A percentile compares a stretch with the other conserved stretches of the same genome.
Evolutionary conservation across 2,797 vertebrate genomes (phyloP).

Genomic region (Eospalax fontanierii): DNA sequence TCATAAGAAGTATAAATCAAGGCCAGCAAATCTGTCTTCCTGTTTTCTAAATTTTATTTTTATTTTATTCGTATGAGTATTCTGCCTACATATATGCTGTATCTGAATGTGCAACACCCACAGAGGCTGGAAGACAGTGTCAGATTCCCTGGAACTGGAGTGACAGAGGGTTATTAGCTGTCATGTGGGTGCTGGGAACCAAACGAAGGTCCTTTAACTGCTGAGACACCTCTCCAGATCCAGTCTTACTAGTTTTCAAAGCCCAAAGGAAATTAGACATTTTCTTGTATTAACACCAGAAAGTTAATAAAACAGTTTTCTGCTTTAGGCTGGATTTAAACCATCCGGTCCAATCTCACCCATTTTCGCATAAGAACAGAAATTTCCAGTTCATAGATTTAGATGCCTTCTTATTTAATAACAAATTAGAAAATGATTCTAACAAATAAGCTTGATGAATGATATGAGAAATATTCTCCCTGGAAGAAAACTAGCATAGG

Average conservation of each 20-base stretch:
- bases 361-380: constrained; percentile 1
- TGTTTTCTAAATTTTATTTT: constrained; percentile 16
- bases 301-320: constrained; percentile 61
- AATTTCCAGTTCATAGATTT: neutral
- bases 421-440: constrained; percentile 53
- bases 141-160: too few relatives aligned
- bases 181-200: too few relatives aligned
- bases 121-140: too few relatives aligned
- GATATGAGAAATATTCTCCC: neutral
- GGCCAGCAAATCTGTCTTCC: neutral
- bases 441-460: neutral
- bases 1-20: constrained; percentile 21
- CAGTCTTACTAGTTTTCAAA: constrained; percentile 24
- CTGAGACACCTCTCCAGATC: too few relatives aligned
- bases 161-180: too few relatives aligned
- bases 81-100: too few relatives aligned
- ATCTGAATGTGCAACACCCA: too few relatives aligned
- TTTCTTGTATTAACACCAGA: constrained; percentile 1
- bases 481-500: neutral
- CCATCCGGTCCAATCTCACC: neutral
- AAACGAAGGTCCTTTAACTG: too few relatives aligned
- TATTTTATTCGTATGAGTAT: too few relatives aligned
- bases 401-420: constrained; percentile 35
- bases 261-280: neutral
- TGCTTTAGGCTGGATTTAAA: neutral